Conservation (phyloP, 2,888 invertebrate genomes). For the Eupithecia inturbata region DNA sequence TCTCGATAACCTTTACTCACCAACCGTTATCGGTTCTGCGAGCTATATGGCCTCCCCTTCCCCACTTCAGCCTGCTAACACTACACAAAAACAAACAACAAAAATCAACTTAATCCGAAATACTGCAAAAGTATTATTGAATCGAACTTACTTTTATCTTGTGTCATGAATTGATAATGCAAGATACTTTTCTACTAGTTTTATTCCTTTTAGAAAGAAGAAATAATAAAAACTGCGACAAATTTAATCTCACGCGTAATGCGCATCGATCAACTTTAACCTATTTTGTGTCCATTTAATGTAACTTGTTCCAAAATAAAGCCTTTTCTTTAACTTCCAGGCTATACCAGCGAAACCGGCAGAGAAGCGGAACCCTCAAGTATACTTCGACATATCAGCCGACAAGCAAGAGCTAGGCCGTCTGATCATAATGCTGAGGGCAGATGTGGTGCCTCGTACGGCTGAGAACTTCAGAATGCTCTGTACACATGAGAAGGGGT, state of each 20-base stretch:
- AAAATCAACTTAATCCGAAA: too few relatives aligned
- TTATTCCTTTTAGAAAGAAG: too few relatives aligned
- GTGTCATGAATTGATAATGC: too few relatives aligned
- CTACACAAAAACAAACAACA: too few relatives aligned
- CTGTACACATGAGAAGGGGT: conserved; percentile 98
- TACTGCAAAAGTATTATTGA: too few relatives aligned
- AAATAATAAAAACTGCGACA: too few relatives aligned
- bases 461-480: conserved; percentile 96
- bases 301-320: neutral
- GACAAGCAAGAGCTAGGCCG: conserved; percentile 95
- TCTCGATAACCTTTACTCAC: too few relatives aligned
- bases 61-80: too few relatives aligned
- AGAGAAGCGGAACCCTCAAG: conserved; percentile 91
- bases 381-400: conserved; percentile 97
- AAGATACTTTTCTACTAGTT: too few relatives aligned
- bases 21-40: too few relatives aligned
- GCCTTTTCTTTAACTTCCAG: conserved; percentile 53
- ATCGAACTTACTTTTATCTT: too few relatives aligned
- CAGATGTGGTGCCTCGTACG: conserved; percentile 97
- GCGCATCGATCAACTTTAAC: neutral
- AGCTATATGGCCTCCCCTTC: too few relatives aligned
- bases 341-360: conserved; percentile 59
- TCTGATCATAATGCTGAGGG: conserved; percentile 94
- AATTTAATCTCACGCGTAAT: neutral
- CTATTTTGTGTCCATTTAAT: neutral